Percentiles rank a stretch among this genome's conserved stretches.
Conservation (phyloP, 1,140 invertebrate genomes). For the Lysiphlebus fabarum region DNA sequence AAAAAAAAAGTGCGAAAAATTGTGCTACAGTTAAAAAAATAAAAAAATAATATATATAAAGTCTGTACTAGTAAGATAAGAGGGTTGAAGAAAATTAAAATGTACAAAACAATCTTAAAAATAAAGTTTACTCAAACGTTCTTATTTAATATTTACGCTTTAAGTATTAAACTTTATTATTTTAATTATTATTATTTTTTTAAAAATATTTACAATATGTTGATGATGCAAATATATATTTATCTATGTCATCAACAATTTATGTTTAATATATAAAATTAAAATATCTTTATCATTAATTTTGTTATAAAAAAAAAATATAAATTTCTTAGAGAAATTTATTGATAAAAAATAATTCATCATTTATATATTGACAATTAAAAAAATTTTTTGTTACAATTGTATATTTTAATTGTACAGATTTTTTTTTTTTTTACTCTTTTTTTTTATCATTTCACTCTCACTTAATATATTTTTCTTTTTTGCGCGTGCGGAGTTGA, state of each 20-base stretch:
- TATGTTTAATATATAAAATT: constrained; percentile 3
- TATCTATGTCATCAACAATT: constrained; percentile 19
- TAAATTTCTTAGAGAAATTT: too few relatives aligned
- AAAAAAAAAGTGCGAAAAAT: too few relatives aligned
- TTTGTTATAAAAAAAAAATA: too few relatives aligned
- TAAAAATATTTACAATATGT: constrained; percentile 5
- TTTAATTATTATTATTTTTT: constrained; percentile 4
- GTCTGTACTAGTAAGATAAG: too few relatives aligned
- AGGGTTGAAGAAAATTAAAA: neutral
- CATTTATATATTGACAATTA: too few relatives aligned
- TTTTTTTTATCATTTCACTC: constrained; percentile 19
- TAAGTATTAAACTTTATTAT: constrained; percentile 8
- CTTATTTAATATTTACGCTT: constrained; percentile 23
- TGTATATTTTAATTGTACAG: constrained; percentile 3
- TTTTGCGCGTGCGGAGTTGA: constrained; percentile 28
- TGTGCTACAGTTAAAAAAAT: too few relatives aligned
- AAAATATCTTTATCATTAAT: neutral
- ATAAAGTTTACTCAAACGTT: constrained; percentile 19
- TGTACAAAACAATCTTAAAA: constrained; percentile 8
- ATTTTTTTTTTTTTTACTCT: constrained; percentile 5
- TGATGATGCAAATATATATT: constrained; percentile 19
- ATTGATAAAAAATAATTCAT: neutral
- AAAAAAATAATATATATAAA: too few relatives aligned
- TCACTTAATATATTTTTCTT: constrained; percentile 13
- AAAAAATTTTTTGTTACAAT: neutral